Conservation (phyloP, 2,113 vertebrate genomes). For the Euleptes europaea region DNA sequence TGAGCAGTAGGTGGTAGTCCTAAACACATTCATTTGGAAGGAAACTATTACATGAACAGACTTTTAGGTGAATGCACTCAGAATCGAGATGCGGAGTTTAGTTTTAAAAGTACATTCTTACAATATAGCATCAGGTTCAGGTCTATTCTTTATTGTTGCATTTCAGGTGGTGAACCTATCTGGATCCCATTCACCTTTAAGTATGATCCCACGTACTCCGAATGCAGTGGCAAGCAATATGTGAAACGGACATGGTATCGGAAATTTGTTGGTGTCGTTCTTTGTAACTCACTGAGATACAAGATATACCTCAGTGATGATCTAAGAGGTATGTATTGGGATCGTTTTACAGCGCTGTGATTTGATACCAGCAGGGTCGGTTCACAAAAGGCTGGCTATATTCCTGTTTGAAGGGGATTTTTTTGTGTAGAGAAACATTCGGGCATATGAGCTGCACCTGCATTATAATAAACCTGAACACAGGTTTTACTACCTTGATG, state of each 20-base stretch:
- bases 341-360: not conserved
- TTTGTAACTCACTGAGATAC: constrained; percentile 97
- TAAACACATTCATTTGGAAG: not conserved
- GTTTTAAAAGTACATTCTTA: not conserved
- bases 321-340: constrained; percentile 84
- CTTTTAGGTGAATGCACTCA: not conserved
- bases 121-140: not conserved
- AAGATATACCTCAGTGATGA: constrained; percentile 98
- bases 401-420: no score
- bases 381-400: not conserved
- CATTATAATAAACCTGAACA: no score
- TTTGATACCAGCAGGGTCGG: not conserved
- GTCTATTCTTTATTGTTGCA: not conserved
- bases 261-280: constrained; percentile 95
- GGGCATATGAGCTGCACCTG: no score
- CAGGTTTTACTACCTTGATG: no score
- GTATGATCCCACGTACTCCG: constrained; percentile 86
- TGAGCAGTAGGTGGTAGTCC: not conserved
- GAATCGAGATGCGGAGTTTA: not conserved
- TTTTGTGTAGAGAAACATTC: no score
- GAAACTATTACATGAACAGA: not conserved
- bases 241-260: constrained; percentile 97
- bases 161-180: constrained; percentile 93
- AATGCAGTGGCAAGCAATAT: constrained; percentile 92
- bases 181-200: constrained; percentile 95